Evolutionary conservation across 2,113 vertebrate genomes (phyloP).

Genomic region (Pungitius pungitius): DNA sequence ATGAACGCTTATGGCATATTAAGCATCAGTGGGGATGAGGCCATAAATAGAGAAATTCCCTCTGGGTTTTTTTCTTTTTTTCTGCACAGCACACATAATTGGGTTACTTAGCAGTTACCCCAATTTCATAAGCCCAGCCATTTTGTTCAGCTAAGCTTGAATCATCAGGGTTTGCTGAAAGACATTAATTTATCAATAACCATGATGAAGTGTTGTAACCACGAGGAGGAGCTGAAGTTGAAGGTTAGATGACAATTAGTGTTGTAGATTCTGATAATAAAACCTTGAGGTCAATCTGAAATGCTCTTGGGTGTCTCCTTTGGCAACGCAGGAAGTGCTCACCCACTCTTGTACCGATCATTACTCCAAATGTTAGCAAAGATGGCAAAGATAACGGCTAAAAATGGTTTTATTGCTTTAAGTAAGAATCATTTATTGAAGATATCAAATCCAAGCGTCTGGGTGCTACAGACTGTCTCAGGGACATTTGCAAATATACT

Average conservation of each 20-base stretch:
- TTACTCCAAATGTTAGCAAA: slow-evolving; percentile 15
- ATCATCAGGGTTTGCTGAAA: slow-evolving; percentile 62
- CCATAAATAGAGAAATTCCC: slow-evolving; percentile 63
- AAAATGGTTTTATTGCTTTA: not conserved
- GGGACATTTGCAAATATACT: not conserved
- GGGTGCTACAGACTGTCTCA: not conserved
- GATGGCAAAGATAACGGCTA: slow-evolving; percentile 13
- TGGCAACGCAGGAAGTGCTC: not conserved
- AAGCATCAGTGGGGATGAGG: slow-evolving; percentile 42
- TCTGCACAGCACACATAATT: slow-evolving; percentile 50
- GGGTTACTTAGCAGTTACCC: slow-evolving; percentile 60
- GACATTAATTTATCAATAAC: slow-evolving; percentile 45
- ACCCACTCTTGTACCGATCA: slow-evolving; percentile 13
- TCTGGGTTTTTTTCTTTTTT: slow-evolving; percentile 31
- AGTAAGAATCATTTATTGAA: slow-evolving; percentile 3
- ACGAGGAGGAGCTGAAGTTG: not conserved
- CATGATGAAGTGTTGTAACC: slow-evolving; percentile 13
- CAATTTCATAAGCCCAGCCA: slow-evolving; percentile 46
- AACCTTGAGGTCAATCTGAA: not conserved
- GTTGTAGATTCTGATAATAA: slow-evolving; percentile 5
- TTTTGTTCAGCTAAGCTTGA: slow-evolving; percentile 60
- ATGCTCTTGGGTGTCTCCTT: not conserved
- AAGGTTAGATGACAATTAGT: not conserved
- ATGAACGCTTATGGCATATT: slow-evolving; percentile 43
- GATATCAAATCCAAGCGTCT: not conserved